These are phyloP conservation scores for Ips nitidus DNA, from an alignment of 1,140 invertebrate genomes.

Conservation along the genomic window DNA sequence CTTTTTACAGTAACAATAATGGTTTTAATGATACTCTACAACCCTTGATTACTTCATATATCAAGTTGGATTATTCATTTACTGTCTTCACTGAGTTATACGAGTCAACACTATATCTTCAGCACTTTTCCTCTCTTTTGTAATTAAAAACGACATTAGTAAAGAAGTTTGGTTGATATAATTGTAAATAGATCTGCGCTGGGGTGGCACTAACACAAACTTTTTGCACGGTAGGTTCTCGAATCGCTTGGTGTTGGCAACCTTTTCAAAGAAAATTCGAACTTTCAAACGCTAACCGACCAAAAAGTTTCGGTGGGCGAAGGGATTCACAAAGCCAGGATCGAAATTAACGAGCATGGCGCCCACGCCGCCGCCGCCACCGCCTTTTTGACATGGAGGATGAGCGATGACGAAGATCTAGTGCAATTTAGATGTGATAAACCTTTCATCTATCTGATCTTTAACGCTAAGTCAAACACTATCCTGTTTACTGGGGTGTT, in stretches of 20 bases:
- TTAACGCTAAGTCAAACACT: slow-evolving; percentile 56
- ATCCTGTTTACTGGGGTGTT: slow-evolving; percentile 65
- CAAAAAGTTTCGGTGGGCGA: slow-evolving; percentile 54
- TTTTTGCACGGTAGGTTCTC: slow-evolving; percentile 44
- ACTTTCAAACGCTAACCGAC: slow-evolving; percentile 50
- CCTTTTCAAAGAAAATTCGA: slow-evolving; percentile 54
- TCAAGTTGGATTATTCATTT: too few species aligned
- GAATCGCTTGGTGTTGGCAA: slow-evolving; percentile 59
- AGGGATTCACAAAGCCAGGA: slow-evolving; percentile 62
- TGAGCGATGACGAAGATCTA: slow-evolving; percentile 63
- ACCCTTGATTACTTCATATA: too few species aligned
- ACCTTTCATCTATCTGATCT: slow-evolving; percentile 68
- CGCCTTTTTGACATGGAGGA: slow-evolving; percentile 60
- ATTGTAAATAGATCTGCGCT: neutral
- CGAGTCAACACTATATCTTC: too few species aligned
- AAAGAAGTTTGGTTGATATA: neutral
- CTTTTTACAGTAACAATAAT: too few species aligned
- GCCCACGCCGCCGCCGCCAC: slow-evolving; percentile 66
- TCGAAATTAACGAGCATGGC: slow-evolving; percentile 65
- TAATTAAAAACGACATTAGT: too few species aligned
- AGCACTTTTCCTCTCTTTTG: too few species aligned
- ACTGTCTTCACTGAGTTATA: too few species aligned
- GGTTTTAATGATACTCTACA: too few species aligned
- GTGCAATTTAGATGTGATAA: slow-evolving; percentile 64
- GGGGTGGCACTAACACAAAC: slow-evolving; percentile 31